Evolutionary conservation across 2,888 invertebrate genomes (phyloP), one percentile per base, ranked within the genome.

Genomic region (Eurytoma adleriae): DNA sequence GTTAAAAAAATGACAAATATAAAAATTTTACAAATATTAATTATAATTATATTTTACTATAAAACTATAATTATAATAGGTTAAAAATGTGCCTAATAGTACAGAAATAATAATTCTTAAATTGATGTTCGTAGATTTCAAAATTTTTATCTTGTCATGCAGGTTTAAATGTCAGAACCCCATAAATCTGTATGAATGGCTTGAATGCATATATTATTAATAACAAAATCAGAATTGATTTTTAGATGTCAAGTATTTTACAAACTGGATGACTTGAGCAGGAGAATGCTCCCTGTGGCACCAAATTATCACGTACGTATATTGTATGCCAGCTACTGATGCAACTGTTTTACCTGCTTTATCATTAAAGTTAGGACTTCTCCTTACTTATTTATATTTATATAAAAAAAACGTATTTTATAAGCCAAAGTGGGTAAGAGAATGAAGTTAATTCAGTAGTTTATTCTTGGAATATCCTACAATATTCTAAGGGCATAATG

Each of bases 211-310:
- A 89, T 89, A 88, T 87, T 90, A 90, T 90, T 90, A 90, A 89
- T 90, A 90, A 90, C 88, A 85, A 88, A 88, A 88, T 90, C 88
- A 90, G 90, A 82, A 73, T 90, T 90, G 87, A 90, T 90, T 90
- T 90, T 89, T 90, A 90, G 90, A 90, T 90, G 89, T 88, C 89
- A 89, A 90, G 89, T 90, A 87, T 87, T 88, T 89, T 88, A 88
- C 89, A 85, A 87, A 87, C 88, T 88, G 89, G 90, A 90, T 88
- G 89, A 89, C 87, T 86, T 87, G 90, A 89, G 90, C 89, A 86
- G 89, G 89, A 88, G 86, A 86, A 84, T 89, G 89, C 89, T 89
- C 88, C 86, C 88, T 88, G 82, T 88, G 88, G 86, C 88, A 86
- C 84, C 88, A 83, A 86, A 84, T 75, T 83, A 84, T 84, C 90